Base-by-base conservation (phyloP, 2,797 vertebrate genomes). In the Platyrinchus mystaceus region DNA sequence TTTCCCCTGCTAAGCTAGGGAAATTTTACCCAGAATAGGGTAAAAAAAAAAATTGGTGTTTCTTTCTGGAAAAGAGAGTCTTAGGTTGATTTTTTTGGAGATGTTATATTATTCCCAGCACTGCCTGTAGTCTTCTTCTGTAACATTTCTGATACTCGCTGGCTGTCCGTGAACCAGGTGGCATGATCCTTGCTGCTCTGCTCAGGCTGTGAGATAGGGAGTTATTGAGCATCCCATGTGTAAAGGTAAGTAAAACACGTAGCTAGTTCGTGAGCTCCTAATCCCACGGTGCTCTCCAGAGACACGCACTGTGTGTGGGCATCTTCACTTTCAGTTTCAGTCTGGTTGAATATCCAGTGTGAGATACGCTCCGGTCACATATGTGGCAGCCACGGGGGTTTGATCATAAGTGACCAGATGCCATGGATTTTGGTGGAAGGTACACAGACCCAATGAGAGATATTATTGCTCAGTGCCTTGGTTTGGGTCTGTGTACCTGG, bases 291-390 rank as follows among this genome's bases (percentile, higher is more conserved):
- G 30, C 34, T 79, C 43, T 66, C 37, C 1, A 3, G 89, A 15
- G 70, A 23, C 36, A 28, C 32, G 20, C 8, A 2, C 43, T 19
- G 19, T 0, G 0, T 0, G 0, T 20, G 75, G 64, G 20, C 82
- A 52, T 47, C 3, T 3, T 58, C 44, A 63, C 21, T 46, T 83
- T 58, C 53, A 30, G 41, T n/a, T 73, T 87, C 20, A 49, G 28
- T 23, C 75, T 0, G 1, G 10, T 5, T 56, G 52, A 43, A 32
- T 34, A 46, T 84, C n/a, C 0, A 0, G 7, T 30, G 21, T 39
- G 83, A 37, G 44, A 41, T 23, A 7, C 0, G 1, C 47, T 82
- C 19, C 0, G 0, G 52, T 81, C 39, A 28, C 44, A 53, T 7
- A 2, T 32, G 59, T 64, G 46, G 60, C 63, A 89, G 52, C 32